These are phyloP conservation scores for Pteronura brasiliensis DNA, from an alignment of 2,113 vertebrate genomes.

Conservation along the genomic window DNA sequence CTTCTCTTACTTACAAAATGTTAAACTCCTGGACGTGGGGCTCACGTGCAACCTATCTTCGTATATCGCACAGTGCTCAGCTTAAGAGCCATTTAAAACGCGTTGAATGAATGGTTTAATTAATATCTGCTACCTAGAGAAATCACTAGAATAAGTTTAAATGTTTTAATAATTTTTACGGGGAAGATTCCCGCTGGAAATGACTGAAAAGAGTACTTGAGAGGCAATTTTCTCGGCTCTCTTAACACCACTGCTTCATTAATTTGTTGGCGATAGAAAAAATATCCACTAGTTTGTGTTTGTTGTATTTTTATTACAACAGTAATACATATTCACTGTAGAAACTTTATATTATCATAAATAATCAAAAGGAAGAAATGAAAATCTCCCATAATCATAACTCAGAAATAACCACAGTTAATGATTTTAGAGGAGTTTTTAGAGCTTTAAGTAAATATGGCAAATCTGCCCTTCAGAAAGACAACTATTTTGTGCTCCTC, in stretches of 20 bases:
- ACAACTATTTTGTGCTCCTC: not conserved
- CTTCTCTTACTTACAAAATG: not conserved
- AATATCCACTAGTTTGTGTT: not conserved
- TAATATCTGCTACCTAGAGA: not conserved
- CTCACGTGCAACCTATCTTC: not conserved
- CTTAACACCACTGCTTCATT: not conserved
- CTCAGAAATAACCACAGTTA: not conserved
- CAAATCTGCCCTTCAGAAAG: conserved; percentile 14
- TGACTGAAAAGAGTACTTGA: not conserved
- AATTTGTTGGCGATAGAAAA: not conserved
- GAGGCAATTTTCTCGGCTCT: not conserved
- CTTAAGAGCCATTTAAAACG: not conserved
- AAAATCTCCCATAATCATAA: not conserved
- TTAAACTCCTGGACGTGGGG: not conserved
- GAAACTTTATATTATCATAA: not conserved
- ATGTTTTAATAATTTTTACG: not conserved
- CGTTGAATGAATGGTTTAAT: not conserved
- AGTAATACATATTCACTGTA: not conserved
- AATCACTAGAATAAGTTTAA: not conserved
- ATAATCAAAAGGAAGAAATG: conserved; percentile 36
- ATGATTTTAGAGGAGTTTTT: not conserved
- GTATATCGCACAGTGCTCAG: not conserved
- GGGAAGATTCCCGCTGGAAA: not conserved
- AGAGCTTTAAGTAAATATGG: not conserved
- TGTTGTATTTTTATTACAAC: not conserved